A percentile compares a stretch with the other conserved stretches of the same genome.
Conservation (phyloP, 2,888 invertebrate genomes). For the Drosophila subsilvestris region DNA sequence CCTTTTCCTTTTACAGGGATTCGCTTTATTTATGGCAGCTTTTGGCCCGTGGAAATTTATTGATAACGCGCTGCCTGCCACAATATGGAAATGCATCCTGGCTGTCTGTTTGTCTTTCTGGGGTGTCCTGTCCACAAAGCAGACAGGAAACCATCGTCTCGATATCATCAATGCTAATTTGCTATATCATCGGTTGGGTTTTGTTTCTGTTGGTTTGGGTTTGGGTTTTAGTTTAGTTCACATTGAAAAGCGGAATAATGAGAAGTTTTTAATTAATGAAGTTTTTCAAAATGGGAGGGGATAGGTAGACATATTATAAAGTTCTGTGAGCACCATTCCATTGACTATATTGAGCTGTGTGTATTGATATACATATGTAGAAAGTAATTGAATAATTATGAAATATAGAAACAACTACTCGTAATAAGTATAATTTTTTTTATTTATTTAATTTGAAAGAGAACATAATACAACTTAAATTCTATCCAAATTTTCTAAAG, state of each 20-base stretch:
- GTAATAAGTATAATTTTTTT: neutral
- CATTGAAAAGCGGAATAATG: neutral
- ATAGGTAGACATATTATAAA: neutral
- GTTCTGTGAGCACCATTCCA: neutral
- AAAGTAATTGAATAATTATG: no score
- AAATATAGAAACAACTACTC: neutral
- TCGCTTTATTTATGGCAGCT: slow-evolving; percentile 27
- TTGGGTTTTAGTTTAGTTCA: neutral
- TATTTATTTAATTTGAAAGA: no score
- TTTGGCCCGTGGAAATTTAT: slow-evolving; percentile 36
- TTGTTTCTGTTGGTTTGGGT: neutral
- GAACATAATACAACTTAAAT: no score
- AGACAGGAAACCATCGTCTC: slow-evolving; percentile 8
- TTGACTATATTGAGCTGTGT: no score
- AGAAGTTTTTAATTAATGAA: slow-evolving; percentile 14
- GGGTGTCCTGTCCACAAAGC: neutral
- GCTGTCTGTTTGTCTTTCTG: slow-evolving; percentile 4
- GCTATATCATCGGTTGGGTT: slow-evolving; percentile 4
- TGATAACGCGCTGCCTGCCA: slow-evolving; percentile 12
- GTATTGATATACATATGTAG: no score
- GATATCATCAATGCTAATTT: slow-evolving; percentile 25
- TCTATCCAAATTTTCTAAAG: no score
- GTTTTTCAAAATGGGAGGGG: neutral
- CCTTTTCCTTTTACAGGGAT: neutral
- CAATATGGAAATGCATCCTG: slow-evolving; percentile 23